Conservation (phyloP, 2,113 vertebrate genomes). For the Beaufortia kweichowensis region DNA sequence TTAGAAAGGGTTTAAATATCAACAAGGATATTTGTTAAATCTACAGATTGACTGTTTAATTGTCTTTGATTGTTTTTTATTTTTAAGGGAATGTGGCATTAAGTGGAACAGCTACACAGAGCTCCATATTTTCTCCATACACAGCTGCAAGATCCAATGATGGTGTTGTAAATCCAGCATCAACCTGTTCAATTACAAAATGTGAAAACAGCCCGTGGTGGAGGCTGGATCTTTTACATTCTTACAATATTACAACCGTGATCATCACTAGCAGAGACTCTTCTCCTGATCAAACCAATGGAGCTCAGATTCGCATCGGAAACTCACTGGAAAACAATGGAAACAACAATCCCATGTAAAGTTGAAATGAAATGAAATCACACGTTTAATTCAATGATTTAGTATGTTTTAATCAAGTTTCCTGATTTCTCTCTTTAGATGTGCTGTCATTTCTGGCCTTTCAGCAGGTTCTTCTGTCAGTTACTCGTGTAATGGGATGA, state of each 20-base stretch:
- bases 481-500: slow-evolving; percentile 6
- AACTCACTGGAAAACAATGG: slow-evolving; percentile 50
- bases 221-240: slow-evolving; percentile 54
- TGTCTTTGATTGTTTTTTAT: no score
- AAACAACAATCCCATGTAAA: slow-evolving; percentile 49
- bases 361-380: not conserved
- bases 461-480: not conserved
- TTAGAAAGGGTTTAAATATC: no score
- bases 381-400: no score
- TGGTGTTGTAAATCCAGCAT: no score
- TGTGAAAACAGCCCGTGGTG: slow-evolving; percentile 44
- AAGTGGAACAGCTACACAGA: no score
- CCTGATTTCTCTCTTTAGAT: slow-evolving; percentile 6
- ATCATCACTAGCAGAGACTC: slow-evolving; percentile 55
- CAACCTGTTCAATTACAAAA: slow-evolving; percentile 2
- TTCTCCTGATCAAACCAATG: slow-evolving; percentile 22
- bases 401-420: not conserved
- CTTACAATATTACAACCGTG: slow-evolving; percentile 34
- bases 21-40: no score
- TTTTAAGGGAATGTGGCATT: no score
- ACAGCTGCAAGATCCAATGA: no score
- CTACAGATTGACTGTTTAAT: no score
- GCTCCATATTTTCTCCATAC: no score
- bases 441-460: slow-evolving; percentile 6
- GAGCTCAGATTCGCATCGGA: slow-evolving; percentile 59